A percentile compares a stretch with the other conserved stretches of the same genome.
Evolutionary conservation across 2,888 invertebrate genomes (phyloP).

Genomic region (Campoletis raptor): DNA sequence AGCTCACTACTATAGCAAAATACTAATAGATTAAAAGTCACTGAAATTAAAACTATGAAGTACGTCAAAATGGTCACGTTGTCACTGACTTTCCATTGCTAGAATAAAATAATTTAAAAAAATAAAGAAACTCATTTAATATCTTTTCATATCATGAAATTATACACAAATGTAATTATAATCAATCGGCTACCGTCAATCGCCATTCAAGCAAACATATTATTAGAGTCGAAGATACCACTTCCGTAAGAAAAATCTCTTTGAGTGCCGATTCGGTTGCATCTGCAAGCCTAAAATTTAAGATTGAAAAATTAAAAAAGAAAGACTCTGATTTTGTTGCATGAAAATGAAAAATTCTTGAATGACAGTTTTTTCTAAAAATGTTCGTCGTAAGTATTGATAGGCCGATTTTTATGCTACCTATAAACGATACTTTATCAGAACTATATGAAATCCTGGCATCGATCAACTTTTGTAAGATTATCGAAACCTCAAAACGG

Average conservation of each 20-base stretch:
- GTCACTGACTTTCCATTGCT: no score
- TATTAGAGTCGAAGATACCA: slow-evolving; percentile 78
- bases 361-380: not conserved
- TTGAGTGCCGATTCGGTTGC: slow-evolving; percentile 75
- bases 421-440: no score
- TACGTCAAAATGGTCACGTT: no score
- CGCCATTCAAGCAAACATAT: slow-evolving; percentile 80
- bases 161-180: not conserved
- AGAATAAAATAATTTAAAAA: no score
- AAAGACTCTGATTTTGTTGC: not conserved
- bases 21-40: no score
- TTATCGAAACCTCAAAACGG: not conserved
- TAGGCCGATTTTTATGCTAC: not conserved
- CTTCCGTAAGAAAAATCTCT: slow-evolving; percentile 78
- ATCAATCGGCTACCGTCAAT: slow-evolving; percentile 74
- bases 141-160: no score
- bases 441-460: not conserved
- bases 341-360: not conserved
- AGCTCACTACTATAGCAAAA: no score
- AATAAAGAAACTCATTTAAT: no score
- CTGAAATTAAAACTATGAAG: no score
- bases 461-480: not conserved
- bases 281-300: slow-evolving; percentile 15
- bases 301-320: not conserved
- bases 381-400: not conserved